A percentile compares a stretch with the other conserved stretches of the same genome.
Conservation (phyloP, 1,140 invertebrate species). For the Dryas iulia region DNA sequence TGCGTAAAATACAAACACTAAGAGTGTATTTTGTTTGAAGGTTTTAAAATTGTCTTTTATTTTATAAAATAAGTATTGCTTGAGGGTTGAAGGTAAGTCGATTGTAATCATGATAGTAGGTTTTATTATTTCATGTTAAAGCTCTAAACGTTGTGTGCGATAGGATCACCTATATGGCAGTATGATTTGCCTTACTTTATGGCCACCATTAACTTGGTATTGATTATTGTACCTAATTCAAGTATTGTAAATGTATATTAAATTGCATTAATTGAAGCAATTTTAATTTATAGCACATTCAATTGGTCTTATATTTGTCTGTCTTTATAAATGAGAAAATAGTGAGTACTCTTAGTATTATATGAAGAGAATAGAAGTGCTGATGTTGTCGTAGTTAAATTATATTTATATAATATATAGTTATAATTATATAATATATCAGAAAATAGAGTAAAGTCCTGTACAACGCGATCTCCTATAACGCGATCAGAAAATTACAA, state of each 20-base stretch:
- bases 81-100: conserved; percentile 56
- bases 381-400: no score
- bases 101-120: conserved; percentile 54
- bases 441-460: no score
- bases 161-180: background rate
- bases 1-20: conserved; percentile 41
- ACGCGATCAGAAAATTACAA: no score
- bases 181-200: conserved; percentile 5
- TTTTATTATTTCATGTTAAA: conserved; percentile 67
- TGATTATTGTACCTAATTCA: background rate
- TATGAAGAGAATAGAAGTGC: no score
- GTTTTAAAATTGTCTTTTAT: conserved; percentile 42
- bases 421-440: no score
- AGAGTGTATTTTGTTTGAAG: conserved; percentile 41
- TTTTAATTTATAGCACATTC: background rate
- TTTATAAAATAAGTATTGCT: conserved; percentile 55
- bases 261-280: background rate
- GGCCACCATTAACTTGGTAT: background rate
- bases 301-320: background rate
- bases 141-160: conserved; percentile 33
- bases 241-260: background rate
- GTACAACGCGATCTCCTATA: no score
- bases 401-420: no score
- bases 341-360: background rate
- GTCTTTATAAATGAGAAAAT: background rate